These are phyloP conservation scores for Proctacanthus coquilletti DNA, from an alignment of 1,140 invertebrate genomes.

Conservation along the genomic window DNA sequence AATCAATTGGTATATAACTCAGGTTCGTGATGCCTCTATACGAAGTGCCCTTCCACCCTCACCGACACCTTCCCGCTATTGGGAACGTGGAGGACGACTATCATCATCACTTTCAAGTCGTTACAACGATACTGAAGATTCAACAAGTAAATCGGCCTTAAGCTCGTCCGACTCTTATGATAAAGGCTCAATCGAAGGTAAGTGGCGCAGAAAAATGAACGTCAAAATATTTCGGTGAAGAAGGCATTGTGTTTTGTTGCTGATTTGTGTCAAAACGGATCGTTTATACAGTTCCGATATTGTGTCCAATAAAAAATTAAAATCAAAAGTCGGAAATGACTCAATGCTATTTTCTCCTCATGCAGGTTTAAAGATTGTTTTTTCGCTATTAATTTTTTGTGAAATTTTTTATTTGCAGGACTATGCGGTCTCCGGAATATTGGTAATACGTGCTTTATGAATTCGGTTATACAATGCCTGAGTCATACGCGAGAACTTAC, in stretches of 20 bases:
- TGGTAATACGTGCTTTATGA: conserved; percentile 96
- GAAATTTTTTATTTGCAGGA: conserved; percentile 38
- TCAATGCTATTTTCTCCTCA: neutral
- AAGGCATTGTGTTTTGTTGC: too few relatives aligned
- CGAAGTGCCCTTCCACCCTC: conserved; percentile 20
- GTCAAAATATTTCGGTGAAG: too few relatives aligned
- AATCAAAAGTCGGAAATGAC: neutral
- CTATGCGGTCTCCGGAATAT: conserved; percentile 81
- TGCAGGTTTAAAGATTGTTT: neutral
- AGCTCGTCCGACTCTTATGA: neutral
- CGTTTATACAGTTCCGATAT: too few relatives aligned
- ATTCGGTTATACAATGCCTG: conserved; percentile 87
- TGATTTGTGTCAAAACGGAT: too few relatives aligned
- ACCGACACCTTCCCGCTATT: conserved; percentile 23
- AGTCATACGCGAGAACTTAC: conserved; percentile 36
- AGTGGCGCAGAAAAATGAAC: too few relatives aligned
- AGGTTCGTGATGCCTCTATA: conserved; percentile 16
- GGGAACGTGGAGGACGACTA: conserved; percentile 16
- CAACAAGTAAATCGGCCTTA: neutral
- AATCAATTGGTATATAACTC: too few relatives aligned
- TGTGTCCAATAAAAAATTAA: too few relatives aligned
- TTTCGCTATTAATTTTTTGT: too few relatives aligned
- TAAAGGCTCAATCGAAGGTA: conserved; percentile 1
- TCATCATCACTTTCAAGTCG: conserved; percentile 7
- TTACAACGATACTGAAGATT: conserved; percentile 4